These are phyloP conservation scores for Ataeniobius toweri DNA, from an alignment of 2,797 vertebrate species.

Conservation along the genomic window DNA sequence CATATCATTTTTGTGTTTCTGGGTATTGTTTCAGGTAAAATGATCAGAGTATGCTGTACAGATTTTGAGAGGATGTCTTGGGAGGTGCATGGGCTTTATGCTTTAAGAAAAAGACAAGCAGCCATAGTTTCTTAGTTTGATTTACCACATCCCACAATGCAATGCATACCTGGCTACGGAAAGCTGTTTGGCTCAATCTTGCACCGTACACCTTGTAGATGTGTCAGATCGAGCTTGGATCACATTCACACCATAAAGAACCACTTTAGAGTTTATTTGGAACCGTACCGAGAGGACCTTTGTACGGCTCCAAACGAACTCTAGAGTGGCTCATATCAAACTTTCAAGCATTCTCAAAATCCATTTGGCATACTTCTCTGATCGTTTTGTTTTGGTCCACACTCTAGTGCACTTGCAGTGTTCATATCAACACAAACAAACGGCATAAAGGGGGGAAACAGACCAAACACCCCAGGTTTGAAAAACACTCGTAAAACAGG, in stretches of 20 bases:
- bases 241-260: neutral
- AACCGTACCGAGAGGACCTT: neutral
- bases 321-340: neutral
- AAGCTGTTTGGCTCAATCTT: neutral
- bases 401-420: too few species aligned
- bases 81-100: too few species aligned
- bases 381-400: neutral
- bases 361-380: neutral
- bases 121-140: neutral
- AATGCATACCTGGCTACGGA: neutral
- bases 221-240: neutral
- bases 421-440: neutral
- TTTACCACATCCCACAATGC: neutral
- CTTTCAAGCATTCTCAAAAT: neutral
- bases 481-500: neutral
- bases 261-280: neutral
- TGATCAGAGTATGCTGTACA: neutral
- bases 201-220: neutral
- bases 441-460: too few species aligned
- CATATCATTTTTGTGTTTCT: neutral
- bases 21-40: neutral
- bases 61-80: neutral
- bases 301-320: neutral
- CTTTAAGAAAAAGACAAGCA: neutral
- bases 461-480: neutral